These are phyloP conservation scores for Montipora cactus DNA, from an alignment of 64 coral and sea anemone genomes.

Conservation along the genomic window DNA sequence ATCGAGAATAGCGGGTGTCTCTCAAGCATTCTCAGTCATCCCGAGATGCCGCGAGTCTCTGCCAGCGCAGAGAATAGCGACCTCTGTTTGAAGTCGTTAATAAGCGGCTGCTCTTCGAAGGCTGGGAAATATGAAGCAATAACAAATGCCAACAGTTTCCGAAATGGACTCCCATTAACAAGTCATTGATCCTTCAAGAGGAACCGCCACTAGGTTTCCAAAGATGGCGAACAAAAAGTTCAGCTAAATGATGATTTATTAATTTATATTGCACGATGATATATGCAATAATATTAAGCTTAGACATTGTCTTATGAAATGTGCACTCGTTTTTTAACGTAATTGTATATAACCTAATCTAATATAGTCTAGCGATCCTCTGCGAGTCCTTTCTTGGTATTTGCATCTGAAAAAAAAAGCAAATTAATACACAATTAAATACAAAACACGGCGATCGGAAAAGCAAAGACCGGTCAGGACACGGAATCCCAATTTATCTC, in stretches of 20 bases:
- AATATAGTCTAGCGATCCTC: neutral
- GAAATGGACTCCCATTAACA: too few species aligned
- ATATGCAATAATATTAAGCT: neutral
- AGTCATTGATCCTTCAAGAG: too few species aligned
- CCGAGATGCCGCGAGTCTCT: too few species aligned
- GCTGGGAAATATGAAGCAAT: too few species aligned
- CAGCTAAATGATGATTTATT: slow-evolving; percentile 5
- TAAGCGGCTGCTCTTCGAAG: too few species aligned
- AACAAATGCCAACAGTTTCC: too few species aligned
- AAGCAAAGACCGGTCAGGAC: too few species aligned
- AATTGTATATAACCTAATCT: neutral
- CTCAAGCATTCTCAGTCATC: too few species aligned
- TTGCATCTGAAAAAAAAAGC: neutral
- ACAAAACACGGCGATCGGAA: neutral
- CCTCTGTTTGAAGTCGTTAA: too few species aligned
- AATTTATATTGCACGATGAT: neutral
- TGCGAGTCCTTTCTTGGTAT: neutral
- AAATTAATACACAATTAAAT: neutral
- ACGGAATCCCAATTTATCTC: too few species aligned
- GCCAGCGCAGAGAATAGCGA: too few species aligned
- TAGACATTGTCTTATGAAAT: slow-evolving; percentile 1
- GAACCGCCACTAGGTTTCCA: neutral
- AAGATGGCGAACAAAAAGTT: neutral
- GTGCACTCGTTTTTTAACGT: neutral
- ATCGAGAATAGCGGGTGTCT: too few species aligned